These are phyloP conservation scores for Casuarius casuarius DNA, from an alignment of 2,113 vertebrate genomes.

Conservation along the genomic window DNA sequence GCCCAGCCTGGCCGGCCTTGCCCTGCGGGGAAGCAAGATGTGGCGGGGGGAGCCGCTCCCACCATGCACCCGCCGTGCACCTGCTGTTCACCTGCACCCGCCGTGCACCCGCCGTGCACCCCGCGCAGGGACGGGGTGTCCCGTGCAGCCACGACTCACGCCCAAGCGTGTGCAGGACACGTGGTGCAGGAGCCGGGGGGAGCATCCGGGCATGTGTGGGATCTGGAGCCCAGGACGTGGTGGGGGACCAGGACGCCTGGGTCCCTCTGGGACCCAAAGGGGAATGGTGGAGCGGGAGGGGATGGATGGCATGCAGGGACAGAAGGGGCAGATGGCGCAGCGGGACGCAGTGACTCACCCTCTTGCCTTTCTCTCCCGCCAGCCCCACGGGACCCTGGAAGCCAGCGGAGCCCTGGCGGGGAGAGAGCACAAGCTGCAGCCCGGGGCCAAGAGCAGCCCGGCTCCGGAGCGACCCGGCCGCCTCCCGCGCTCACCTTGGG, in stretches of 20 bases:
- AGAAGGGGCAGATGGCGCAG: background rate
- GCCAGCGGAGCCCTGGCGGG: constrained; percentile 85
- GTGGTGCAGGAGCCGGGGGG: fast-evolving
- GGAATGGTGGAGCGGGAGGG: background rate
- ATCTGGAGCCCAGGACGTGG: no score
- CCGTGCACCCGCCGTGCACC: no score
- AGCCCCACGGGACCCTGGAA: constrained; percentile 83
- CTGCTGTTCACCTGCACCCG: no score
- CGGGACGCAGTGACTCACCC: constrained; percentile 76
- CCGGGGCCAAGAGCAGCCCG: background rate
- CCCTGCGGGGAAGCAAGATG: constrained; percentile 74
- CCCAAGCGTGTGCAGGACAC: fast-evolving
- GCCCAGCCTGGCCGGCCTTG: constrained; percentile 84
- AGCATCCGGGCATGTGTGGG: no score
- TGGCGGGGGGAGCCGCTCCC: background rate
- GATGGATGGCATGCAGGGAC: no score
- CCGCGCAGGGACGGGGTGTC: background rate
- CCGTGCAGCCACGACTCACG: background rate
- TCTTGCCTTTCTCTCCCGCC: constrained; percentile 89
- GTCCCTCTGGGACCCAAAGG: no score
- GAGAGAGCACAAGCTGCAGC: background rate
- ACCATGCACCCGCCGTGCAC: no score
- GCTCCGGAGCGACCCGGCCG: background rate
- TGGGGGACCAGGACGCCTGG: no score
- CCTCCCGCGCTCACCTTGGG: constrained; percentile 74